Evolutionary conservation across 2,888 invertebrate species (phyloP).

Genomic region (Melanchra persicariae): DNA sequence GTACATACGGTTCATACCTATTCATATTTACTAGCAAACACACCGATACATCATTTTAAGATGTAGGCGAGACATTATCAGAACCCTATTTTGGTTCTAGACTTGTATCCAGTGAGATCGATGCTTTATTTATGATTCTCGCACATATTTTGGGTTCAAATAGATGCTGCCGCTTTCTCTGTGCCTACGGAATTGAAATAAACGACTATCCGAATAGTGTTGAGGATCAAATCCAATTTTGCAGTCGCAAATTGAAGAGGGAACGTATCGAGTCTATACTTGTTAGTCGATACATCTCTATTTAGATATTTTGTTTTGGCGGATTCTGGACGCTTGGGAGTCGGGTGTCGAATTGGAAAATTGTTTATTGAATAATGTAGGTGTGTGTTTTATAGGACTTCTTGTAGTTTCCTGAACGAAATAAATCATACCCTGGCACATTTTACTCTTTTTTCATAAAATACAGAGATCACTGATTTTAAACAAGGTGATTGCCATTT

Average conservation of each 20-base stretch:
- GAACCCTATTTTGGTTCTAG: slow-evolving; percentile 24
- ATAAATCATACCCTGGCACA: too few species aligned
- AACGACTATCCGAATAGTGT: slow-evolving; percentile 83
- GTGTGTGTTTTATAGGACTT: slow-evolving; percentile 17
- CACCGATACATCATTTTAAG: slow-evolving; percentile 37
- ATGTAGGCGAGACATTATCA: slow-evolving; percentile 43
- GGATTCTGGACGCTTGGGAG: slow-evolving; percentile 41
- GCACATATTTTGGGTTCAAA: slow-evolving; percentile 70
- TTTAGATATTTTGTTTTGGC: slow-evolving; percentile 65
- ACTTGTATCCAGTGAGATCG: slow-evolving; percentile 64
- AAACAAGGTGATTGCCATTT: too few species aligned
- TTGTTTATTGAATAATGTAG: slow-evolving; percentile 23
- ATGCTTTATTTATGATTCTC: slow-evolving; percentile 74
- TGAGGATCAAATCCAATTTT: slow-evolving; percentile 85
- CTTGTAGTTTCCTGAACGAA: not conserved
- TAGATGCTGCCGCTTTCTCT: slow-evolving; percentile 73
- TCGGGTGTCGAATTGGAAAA: slow-evolving; percentile 41
- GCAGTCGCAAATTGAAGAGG: slow-evolving; percentile 82
- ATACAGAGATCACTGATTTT: too few species aligned
- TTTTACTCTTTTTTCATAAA: too few species aligned
- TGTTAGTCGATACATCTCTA: slow-evolving; percentile 68
- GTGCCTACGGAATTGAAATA: slow-evolving; percentile 82
- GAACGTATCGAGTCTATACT: slow-evolving; percentile 70
- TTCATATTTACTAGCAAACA: not conserved
- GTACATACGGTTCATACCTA: not conserved